These are phyloP conservation scores for Zoanthus sociatus DNA, from an alignment of 92 coral and sea anemone genomes.

Conservation along the genomic window DNA sequence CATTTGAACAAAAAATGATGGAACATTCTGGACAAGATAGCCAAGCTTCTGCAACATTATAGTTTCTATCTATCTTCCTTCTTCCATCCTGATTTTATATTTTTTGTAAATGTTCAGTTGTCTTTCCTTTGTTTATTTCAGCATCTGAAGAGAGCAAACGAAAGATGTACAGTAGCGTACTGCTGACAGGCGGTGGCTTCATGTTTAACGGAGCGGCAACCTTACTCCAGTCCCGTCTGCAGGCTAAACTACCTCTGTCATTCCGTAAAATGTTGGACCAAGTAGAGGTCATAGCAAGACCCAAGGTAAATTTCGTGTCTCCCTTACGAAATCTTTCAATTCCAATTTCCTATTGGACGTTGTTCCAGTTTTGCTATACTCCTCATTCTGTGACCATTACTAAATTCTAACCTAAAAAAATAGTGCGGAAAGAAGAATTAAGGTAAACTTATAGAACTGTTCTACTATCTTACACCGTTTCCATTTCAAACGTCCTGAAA, in stretches of 20 bases:
- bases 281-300: slow-evolving; percentile 94
- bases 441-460: too few relatives aligned
- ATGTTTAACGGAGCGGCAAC: slow-evolving; percentile 90
- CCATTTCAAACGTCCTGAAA: too few relatives aligned
- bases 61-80: too few relatives aligned
- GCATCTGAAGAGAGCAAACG: slow-evolving; percentile 88
- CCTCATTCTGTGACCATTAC: too few relatives aligned
- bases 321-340: not conserved
- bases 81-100: too few relatives aligned
- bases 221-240: slow-evolving; percentile 85
- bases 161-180: slow-evolving; percentile 89
- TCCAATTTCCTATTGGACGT: not conserved
- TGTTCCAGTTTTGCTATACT: too few relatives aligned
- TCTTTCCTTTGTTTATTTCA: not conserved
- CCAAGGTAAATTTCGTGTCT: slow-evolving; percentile 63
- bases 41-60: too few relatives aligned
- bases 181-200: slow-evolving; percentile 95
- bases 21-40: too few relatives aligned
- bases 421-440: too few relatives aligned
- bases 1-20: not conserved
- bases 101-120: not conserved
- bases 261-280: slow-evolving; percentile 91
- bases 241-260: slow-evolving; percentile 87
- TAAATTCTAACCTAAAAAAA: too few relatives aligned
- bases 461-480: too few relatives aligned